Evolutionary conservation across 1,140 invertebrate species (phyloP).

Genomic region (Ectropis grisescens): DNA sequence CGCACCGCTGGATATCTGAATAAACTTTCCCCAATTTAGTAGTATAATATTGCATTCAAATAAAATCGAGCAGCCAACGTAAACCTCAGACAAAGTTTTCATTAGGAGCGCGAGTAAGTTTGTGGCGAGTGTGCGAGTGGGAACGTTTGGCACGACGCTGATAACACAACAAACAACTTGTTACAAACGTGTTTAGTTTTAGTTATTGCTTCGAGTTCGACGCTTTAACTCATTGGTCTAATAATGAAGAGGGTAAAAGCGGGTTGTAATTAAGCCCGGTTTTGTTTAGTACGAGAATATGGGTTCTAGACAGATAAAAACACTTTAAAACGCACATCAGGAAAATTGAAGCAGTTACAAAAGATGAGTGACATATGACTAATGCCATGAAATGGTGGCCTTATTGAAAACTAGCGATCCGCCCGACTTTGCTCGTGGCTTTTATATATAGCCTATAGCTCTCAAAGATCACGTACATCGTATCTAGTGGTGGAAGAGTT

Average conservation of each 20-base stretch:
- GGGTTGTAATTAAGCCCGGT: slow-evolving; percentile 42
- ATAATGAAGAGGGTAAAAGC: slow-evolving; percentile 47
- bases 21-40: slow-evolving; percentile 5
- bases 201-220: slow-evolving; percentile 62
- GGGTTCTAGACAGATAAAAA: slow-evolving; percentile 6
- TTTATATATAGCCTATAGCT: too few relatives aligned
- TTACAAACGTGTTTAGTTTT: slow-evolving; percentile 66
- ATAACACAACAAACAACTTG: slow-evolving; percentile 66
- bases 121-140: slow-evolving; percentile 43
- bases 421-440: too few relatives aligned
- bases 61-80: slow-evolving; percentile 24
- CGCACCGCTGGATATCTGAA: too few relatives aligned
- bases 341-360: too few relatives aligned
- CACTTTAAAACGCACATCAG: too few relatives aligned
- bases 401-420: too few relatives aligned
- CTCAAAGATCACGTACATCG: too few relatives aligned
- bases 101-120: slow-evolving; percentile 53
- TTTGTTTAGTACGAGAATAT: too few relatives aligned
- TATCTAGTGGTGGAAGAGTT: too few relatives aligned
- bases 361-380: too few relatives aligned
- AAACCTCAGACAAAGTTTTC: slow-evolving; percentile 55
- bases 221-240: slow-evolving; percentile 56
- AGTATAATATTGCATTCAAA: slow-evolving; percentile 11
- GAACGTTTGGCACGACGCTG: slow-evolving; percentile 54
- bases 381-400: too few relatives aligned